Evolutionary conservation across 1,140 invertebrate species (phyloP), one percentile per base, ranked within the genome.

Genomic region (Cryptotermes secundus): DNA sequence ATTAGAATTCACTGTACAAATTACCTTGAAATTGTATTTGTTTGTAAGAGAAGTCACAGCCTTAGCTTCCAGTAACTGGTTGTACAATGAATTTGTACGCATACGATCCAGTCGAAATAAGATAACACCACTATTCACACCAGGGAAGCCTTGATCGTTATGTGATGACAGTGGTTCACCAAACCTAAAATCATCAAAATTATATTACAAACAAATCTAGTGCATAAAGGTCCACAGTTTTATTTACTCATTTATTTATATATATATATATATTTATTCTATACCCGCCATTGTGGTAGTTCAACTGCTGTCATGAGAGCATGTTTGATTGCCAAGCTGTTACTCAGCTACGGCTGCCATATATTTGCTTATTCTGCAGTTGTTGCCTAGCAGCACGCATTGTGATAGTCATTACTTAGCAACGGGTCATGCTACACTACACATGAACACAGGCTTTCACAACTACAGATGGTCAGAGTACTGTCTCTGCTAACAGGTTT

Each of bases 121-220:
- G 42, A 97, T 90, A 3, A 97, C 94, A 6, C 96, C 96, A 87
- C 95, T 96, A 87, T 97, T 97, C 86, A 95, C 94, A 0, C 96
- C 96, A 36, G 95, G 93, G 86, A 94, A 93, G 1, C 95, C 95
- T 34, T 90, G 89, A 4, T 89, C 90, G 83, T 91, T 88, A 53
- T 72, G 59, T 9, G 9, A 72, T 31, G 59, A 72, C 59, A 38
- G 19, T 92, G 86, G 86, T 92, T 88, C 34, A 93, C 86, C 12
- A 93, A 86, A 72, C n/a, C 59, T 72, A n/a, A 22, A 59, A 72
- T 72, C 2, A n/a, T 9, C 6, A 72, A 72, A 72, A n/a, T 14
- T 14, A 42, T 42, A 49, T 49, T 3, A 49, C 59, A 72, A 7
- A 59, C 6, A 38, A 16, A 31, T 72, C 26, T 72, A 12, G n/a